These are phyloP conservation scores for Hemicordylus capensis DNA, from an alignment of 2,113 vertebrate species.

Conservation along the genomic window DNA sequence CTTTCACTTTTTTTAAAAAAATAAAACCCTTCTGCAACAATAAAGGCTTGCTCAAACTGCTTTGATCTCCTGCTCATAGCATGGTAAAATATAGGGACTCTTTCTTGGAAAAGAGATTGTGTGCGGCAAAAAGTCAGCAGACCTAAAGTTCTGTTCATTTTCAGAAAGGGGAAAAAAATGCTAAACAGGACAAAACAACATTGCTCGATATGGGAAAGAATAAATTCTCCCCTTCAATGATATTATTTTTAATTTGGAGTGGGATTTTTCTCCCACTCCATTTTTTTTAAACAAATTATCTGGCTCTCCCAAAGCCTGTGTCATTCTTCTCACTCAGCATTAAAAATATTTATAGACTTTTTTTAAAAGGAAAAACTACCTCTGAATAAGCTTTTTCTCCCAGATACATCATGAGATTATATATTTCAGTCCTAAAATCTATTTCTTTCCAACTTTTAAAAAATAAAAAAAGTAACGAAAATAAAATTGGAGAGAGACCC, in stretches of 20 bases:
- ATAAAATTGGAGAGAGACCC: constrained; percentile 1
- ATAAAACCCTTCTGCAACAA: constrained; percentile 1
- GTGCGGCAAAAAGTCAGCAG: constrained; percentile 33
- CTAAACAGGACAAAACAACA: constrained; percentile 6
- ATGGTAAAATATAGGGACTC: constrained; percentile 23
- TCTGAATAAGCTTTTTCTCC: background rate
- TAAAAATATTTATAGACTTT: background rate
- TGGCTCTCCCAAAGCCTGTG: background rate
- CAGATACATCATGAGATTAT: background rate
- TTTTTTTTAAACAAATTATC: background rate
- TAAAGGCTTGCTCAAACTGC: constrained; percentile 53
- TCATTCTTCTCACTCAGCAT: background rate
- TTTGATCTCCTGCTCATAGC: constrained; percentile 22
- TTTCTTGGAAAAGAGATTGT: constrained; percentile 35
- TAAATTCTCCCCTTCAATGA: background rate
- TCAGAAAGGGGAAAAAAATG: background rate
- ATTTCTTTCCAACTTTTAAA: background rate
- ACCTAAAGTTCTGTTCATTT: constrained; percentile 5
- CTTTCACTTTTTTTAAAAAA: constrained; percentile 33
- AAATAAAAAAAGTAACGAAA: background rate
- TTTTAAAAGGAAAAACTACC: background rate
- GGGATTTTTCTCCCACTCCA: background rate
- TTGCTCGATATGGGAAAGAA: background rate
- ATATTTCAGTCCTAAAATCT: background rate
- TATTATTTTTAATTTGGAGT: background rate